These are phyloP conservation scores for Nymphalis polychloros DNA, from an alignment of 2,888 invertebrate genomes.

Conservation along the genomic window DNA sequence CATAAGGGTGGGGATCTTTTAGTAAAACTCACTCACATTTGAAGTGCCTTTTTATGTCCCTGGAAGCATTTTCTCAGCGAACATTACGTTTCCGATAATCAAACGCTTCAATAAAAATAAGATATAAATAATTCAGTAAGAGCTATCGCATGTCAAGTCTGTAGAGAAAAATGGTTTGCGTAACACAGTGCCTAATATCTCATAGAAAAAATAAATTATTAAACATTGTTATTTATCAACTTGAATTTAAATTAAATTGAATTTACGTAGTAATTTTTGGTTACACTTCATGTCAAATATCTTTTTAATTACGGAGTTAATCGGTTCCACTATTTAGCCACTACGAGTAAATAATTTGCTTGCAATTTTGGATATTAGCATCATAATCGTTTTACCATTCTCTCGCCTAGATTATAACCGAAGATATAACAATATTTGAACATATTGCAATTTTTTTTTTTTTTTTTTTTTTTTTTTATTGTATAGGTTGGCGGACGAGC, in stretches of 20 bases:
- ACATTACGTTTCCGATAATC: constrained; percentile 26
- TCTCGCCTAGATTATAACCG: not conserved
- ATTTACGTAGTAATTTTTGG: too few species aligned
- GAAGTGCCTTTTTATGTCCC: constrained; percentile 33
- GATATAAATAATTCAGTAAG: constrained; percentile 26
- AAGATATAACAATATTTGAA: not conserved
- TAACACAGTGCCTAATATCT: not conserved
- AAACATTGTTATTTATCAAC: too few species aligned
- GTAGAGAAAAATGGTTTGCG: constrained; percentile 1
- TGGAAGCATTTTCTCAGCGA: constrained; percentile 30
- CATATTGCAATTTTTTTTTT: too few species aligned
- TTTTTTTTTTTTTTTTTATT: too few species aligned
- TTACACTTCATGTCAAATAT: too few species aligned
- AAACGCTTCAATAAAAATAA: constrained; percentile 25
- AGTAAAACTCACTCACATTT: constrained; percentile 18
- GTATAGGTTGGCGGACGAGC: too few species aligned
- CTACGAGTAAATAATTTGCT: too few species aligned
- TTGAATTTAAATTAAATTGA: too few species aligned
- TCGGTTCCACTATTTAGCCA: too few species aligned
- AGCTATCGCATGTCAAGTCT: constrained; percentile 1
- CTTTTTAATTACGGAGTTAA: too few species aligned
- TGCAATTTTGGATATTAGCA: not conserved
- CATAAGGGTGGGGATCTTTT: constrained; percentile 2
- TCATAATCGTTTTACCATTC: not conserved
- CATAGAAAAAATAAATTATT: not conserved